These are phyloP conservation scores for Morus bassanus DNA, from an alignment of 2,797 vertebrate species.

Conservation along the genomic window DNA sequence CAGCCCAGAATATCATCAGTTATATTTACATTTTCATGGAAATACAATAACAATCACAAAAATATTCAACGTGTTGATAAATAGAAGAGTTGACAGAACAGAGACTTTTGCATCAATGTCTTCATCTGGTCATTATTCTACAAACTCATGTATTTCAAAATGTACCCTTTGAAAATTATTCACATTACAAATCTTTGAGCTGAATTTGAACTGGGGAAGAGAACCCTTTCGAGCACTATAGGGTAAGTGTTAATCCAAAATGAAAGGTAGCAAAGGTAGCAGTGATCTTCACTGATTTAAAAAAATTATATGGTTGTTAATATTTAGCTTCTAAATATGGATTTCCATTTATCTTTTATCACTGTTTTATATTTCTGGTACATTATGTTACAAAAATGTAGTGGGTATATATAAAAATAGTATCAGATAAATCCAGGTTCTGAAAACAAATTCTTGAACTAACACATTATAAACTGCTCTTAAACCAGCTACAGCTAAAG, in stretches of 20 bases:
- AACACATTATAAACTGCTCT: neutral
- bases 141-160: neutral
- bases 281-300: neutral
- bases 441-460: neutral
- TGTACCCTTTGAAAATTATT: neutral
- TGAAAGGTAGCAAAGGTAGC: neutral
- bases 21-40: neutral
- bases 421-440: neutral
- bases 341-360: neutral
- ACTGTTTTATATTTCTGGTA: neutral
- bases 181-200: neutral
- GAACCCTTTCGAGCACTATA: accelerated
- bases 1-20: neutral
- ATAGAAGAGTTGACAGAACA: neutral
- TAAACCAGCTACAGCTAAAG: neutral
- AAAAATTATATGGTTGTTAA: neutral
- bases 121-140: neutral
- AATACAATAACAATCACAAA: neutral
- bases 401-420: neutral
- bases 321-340: neutral
- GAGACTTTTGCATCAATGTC: neutral
- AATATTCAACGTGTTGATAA: neutral
- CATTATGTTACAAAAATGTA: neutral
- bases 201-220: neutral
- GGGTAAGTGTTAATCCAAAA: neutral